A percentile compares a stretch with the other conserved stretches of the same genome.
phyloP scores from a whole-genome alignment of 2,888 invertebrate species.

The Oligia latruncula region DNA sequence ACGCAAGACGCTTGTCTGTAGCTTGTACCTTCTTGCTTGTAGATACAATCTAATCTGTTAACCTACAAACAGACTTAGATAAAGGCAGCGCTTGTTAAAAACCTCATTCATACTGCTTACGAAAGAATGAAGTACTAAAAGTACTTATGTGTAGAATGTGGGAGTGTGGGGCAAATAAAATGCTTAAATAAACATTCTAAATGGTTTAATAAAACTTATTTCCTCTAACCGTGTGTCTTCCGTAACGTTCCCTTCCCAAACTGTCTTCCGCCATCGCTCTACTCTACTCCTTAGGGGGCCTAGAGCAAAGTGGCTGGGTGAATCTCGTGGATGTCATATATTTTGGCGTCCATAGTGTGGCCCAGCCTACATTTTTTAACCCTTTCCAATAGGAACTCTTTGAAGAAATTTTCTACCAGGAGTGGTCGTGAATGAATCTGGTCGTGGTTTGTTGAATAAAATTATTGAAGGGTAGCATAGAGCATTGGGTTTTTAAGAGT shows the following conservation, averaged over 20 bases:
- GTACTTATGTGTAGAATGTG: not conserved
- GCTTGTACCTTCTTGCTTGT: not conserved
- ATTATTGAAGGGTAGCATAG: not conserved
- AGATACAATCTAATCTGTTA: not conserved
- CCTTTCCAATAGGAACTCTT: not conserved
- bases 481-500: not conserved
- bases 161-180: too few relatives aligned
- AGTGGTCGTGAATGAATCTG: not conserved
- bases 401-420: too few relatives aligned
- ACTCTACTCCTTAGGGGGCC: too few relatives aligned
- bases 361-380: slow-evolving; percentile 27
- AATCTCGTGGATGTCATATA: not conserved
- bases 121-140: slow-evolving; percentile 8
- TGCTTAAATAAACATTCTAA: too few relatives aligned
- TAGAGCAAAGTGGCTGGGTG: slow-evolving; percentile 12
- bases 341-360: not conserved
- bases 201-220: too few relatives aligned
- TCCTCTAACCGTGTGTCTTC: too few relatives aligned
- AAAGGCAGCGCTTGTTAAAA: not conserved
- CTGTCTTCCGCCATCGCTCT: too few relatives aligned
- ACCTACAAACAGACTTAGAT: not conserved
- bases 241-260: too few relatives aligned
- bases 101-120: slow-evolving; percentile 33
- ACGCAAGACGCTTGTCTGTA: slow-evolving; percentile 7
- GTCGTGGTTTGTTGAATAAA: too few relatives aligned